Evolutionary conservation across 2,113 vertebrate species (phyloP), one percentile per base, ranked within the genome.

Genomic region (Ailurus styani): DNA sequence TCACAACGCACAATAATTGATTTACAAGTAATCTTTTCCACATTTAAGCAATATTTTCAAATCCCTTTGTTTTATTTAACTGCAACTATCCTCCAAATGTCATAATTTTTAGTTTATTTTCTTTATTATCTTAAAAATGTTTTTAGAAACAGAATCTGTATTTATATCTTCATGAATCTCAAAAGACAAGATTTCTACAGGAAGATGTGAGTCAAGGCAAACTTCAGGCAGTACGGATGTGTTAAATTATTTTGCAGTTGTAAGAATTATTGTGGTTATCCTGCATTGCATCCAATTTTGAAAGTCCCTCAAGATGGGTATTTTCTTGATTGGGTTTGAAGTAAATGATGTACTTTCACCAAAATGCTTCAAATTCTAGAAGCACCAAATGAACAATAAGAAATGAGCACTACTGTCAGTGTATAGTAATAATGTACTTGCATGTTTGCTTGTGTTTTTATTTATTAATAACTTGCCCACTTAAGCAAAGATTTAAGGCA

Each of bases 11-110:
- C 1, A 45, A 42, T 81, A 57, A 77, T 52, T 97, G 82, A 87
- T 98, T 96, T 55, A 78, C 60, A 18, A 57, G 4, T 20, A 45
- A 8, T 68, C 3, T 87, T 96, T 96, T 91, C 31, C 45, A 64
- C 34, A 73, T 87, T 90, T 79, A 6, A n/a, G 77, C 37, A 54
- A 93, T 70, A 96, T 90, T 73, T 40, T 84, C 3, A 79, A n/a
- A 37, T 79, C 45, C 87, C 52, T 89, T 72, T 87, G 6, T 77
- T 91, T 87, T 64, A 21, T 47, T 87, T 84, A 37, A 90, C 14
- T 92, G 12, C 34, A 73, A 21, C 11, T 91, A 2, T 91, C 27
- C 42, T 55, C 37, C 25, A 77, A 54, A 75, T 78, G 68, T 70
- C 34, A 70, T 57, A 45, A 54, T 45, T 52, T 90, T 68, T 87